Conservation (phyloP, 1,140 invertebrate genomes). For the Sweltsa coloradensis region DNA sequence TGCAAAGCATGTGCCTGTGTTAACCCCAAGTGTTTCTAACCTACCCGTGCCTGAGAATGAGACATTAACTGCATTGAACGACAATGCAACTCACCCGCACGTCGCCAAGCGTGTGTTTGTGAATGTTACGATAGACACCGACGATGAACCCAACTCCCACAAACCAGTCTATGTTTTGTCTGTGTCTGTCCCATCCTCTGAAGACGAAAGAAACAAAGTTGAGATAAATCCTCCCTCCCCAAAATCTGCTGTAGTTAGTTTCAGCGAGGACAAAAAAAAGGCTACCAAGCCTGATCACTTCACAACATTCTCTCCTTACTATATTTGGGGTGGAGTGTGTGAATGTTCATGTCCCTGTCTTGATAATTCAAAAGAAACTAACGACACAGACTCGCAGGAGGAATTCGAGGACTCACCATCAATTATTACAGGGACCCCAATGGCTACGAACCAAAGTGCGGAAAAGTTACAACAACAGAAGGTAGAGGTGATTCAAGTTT, state of each 20-base stretch:
- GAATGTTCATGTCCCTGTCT: conserved; percentile 58
- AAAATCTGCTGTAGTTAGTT: conserved; percentile 5
- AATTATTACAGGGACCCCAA: too few species aligned
- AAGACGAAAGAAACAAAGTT: conserved; percentile 35
- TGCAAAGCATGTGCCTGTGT: too few species aligned
- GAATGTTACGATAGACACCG: conserved; percentile 59
- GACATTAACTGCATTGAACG: too few species aligned
- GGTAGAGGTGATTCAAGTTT: too few species aligned
- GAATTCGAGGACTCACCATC: too few species aligned
- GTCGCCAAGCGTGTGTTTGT: conserved; percentile 49
- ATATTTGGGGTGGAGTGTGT: conserved; percentile 30
- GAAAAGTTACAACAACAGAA: too few species aligned
- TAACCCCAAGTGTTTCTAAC: too few species aligned
- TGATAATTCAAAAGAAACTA: conserved; percentile 22
- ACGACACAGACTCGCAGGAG: too few species aligned
- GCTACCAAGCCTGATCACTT: not conserved
- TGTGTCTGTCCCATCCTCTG: conserved; percentile 53
- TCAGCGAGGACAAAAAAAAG: not conserved
- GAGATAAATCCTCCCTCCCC: conserved; percentile 37
- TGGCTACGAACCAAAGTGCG: too few species aligned
- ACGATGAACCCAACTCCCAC: conserved; percentile 33
- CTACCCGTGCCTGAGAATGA: too few species aligned
- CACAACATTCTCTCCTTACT: not conserved
- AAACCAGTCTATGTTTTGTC: conserved; percentile 57
- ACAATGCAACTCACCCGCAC: too few species aligned